These are phyloP conservation scores for Tetranychus cinnabarinus DNA, from an alignment of 1,140 invertebrate genomes.

Conservation along the genomic window DNA sequence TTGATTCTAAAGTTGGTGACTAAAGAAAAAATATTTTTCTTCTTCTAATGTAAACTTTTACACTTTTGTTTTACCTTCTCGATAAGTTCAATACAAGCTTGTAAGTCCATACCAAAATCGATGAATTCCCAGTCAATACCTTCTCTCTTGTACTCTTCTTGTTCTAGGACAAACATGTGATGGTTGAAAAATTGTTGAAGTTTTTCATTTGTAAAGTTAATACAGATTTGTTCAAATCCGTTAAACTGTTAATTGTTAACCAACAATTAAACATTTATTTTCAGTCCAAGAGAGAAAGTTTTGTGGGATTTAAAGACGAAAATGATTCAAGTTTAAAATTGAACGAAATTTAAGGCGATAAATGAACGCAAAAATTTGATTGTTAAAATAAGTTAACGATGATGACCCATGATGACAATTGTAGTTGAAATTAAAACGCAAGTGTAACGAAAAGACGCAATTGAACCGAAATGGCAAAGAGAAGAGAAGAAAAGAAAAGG, in stretches of 20 bases:
- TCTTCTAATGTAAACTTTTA: neutral
- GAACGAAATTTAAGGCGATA: too few species aligned
- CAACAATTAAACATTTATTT: too few species aligned
- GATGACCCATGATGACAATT: too few species aligned
- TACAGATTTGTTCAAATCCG: conserved; percentile 16
- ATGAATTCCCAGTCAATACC: conserved; percentile 33
- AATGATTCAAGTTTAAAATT: too few species aligned
- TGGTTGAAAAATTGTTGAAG: conserved; percentile 40
- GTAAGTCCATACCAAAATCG: conserved; percentile 24
- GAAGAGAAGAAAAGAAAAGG: neutral
- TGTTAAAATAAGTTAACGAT: too few species aligned
- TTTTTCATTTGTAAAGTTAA: conserved; percentile 46
- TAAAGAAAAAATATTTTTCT: too few species aligned
- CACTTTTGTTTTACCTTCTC: conserved; percentile 12
- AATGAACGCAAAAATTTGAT: too few species aligned
- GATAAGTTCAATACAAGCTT: conserved; percentile 14
- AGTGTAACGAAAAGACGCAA: neutral
- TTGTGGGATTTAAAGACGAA: neutral
- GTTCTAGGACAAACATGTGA: conserved; percentile 33
- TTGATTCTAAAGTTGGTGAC: too few species aligned
- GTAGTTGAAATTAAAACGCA: neutral
- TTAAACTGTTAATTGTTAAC: neutral
- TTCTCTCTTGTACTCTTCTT: conserved; percentile 31
- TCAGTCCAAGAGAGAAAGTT: too few species aligned
- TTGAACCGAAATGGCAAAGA: neutral